Conservation (phyloP, 2,113 vertebrate genomes). For the Mugil cephalus region DNA sequence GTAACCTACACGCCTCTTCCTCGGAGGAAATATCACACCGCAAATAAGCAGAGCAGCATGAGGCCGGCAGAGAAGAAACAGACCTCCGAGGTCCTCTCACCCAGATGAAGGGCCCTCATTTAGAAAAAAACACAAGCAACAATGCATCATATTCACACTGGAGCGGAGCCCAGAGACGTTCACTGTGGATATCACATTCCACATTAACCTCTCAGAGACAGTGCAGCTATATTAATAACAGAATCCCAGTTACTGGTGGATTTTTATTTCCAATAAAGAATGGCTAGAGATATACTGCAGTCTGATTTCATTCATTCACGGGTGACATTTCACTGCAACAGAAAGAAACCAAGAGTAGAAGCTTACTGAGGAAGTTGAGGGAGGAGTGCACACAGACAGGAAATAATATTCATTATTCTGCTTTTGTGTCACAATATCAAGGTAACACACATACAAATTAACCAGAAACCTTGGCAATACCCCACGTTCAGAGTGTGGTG, state of each 20-base stretch:
- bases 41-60: conserved; percentile 56
- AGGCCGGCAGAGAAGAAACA: conserved; percentile 18
- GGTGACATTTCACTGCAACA: neutral
- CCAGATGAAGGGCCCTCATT: conserved; percentile 40
- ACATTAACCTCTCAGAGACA: conserved; percentile 37
- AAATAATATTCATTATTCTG: neutral
- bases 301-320: conserved; percentile 5
- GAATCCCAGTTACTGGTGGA: conserved; percentile 25
- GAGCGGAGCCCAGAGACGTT: conserved; percentile 46
- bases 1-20: conserved; percentile 27
- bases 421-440: neutral
- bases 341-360: neutral
- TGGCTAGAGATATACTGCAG: conserved; percentile 9
- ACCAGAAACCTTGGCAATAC: too few species aligned
- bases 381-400: neutral
- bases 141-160: conserved; percentile 51
- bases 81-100: conserved; percentile 7
- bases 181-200: conserved; percentile 56
- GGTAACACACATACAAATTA: neutral
- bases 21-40: conserved; percentile 31
- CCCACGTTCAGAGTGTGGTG: too few species aligned
- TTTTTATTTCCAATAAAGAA: neutral
- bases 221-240: conserved; percentile 53
- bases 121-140: conserved; percentile 58
- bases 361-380: conserved; percentile 1